Evolutionary conservation across 2,113 vertebrate species (phyloP).

Genomic region (Accipiter virgatus): DNA sequence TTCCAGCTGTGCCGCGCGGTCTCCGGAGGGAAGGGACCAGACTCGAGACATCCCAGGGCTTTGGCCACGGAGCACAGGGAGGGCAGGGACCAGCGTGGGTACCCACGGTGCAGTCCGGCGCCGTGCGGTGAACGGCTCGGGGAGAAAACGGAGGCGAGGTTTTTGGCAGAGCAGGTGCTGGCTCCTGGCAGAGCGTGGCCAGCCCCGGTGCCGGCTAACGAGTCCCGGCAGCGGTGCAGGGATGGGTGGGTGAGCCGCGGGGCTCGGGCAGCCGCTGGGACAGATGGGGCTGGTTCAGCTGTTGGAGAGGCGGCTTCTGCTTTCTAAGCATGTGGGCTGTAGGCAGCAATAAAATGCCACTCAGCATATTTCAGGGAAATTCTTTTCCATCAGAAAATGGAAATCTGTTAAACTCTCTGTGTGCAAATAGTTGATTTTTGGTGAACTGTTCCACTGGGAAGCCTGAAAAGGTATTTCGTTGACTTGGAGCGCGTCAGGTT

Average conservation of each 20-base stretch:
- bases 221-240: not conserved
- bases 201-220: accelerated
- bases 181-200: not conserved
- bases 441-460: not conserved
- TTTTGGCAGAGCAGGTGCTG: not conserved
- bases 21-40: not conserved
- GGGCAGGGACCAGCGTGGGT: not conserved
- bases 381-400: not conserved
- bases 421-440: not conserved
- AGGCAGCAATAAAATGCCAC: not conserved
- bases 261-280: not conserved
- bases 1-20: not conserved
- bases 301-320: not conserved
- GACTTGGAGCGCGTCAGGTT: accelerated
- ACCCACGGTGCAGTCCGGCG: not conserved
- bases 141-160: accelerated
- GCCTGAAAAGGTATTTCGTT: not conserved
- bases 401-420: not conserved
- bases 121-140: accelerated
- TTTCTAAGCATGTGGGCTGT: not conserved
- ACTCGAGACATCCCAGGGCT: not conserved
- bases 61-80: accelerated
- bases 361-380: not conserved
- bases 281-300: not conserved
- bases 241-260: not conserved